Evolutionary conservation across 2,113 vertebrate species (phyloP).

Genomic region (Grallaria varia): DNA sequence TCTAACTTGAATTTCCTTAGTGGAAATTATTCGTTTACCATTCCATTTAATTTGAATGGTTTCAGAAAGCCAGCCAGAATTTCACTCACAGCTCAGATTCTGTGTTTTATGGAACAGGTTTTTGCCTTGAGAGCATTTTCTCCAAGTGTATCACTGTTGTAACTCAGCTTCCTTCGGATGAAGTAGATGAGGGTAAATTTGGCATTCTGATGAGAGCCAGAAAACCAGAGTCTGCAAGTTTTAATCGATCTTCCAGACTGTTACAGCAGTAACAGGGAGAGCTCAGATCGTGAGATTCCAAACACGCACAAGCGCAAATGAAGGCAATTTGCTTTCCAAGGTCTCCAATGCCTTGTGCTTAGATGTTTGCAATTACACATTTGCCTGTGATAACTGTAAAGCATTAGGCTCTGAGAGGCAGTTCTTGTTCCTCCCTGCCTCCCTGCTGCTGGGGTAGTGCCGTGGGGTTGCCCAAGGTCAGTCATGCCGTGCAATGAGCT

Average conservation of each 20-base stretch:
- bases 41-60: constrained; percentile 24
- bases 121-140: constrained; percentile 35
- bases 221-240: neutral
- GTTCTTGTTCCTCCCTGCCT: neutral
- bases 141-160: neutral
- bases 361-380: neutral
- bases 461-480: neutral
- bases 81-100: neutral
- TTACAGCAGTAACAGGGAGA: neutral
- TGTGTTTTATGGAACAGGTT: constrained; percentile 26
- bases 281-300: neutral
- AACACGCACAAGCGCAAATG: neutral
- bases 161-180: constrained; percentile 9
- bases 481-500: neutral
- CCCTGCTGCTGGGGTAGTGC: neutral
- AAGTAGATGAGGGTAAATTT: constrained; percentile 6
- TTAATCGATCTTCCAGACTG: neutral
- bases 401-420: neutral
- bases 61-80: constrained; percentile 14
- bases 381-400: neutral
- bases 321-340: neutral
- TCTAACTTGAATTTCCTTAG: constrained; percentile 1
- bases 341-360: neutral
- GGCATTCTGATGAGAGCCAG: neutral
- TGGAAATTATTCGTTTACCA: constrained; percentile 47